These are phyloP conservation scores for Henricia sp. DNA, from an alignment of 53 echinoderm and acorn worm genomes.

Conservation along the genomic window DNA sequence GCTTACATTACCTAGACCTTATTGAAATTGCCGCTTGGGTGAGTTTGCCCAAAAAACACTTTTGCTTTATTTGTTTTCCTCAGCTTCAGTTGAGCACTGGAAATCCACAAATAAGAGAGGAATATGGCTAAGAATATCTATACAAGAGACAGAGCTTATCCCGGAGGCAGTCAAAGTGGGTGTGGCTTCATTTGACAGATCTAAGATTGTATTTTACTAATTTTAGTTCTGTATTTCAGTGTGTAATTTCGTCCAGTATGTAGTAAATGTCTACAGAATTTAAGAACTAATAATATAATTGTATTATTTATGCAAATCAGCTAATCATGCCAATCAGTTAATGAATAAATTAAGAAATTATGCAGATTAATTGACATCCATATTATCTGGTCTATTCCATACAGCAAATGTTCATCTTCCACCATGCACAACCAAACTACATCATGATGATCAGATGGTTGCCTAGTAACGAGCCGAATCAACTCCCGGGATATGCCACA, in stretches of 20 bases:
- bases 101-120: constrained; percentile 68
- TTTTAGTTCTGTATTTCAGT: too few relatives aligned
- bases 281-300: too few relatives aligned
- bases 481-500: constrained; percentile 81
- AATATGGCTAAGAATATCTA: constrained; percentile 76
- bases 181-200: constrained; percentile 4
- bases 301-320: background rate
- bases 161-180: constrained; percentile 78
- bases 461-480: constrained; percentile 81
- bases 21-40: background rate
- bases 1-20: background rate
- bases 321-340: background rate
- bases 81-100: constrained; percentile 74
- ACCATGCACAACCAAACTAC: constrained; percentile 87
- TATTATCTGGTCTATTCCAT: too few relatives aligned
- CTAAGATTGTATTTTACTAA: too few relatives aligned
- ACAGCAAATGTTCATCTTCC: constrained; percentile 87
- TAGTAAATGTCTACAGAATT: too few relatives aligned
- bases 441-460: constrained; percentile 97
- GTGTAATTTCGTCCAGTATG: too few relatives aligned
- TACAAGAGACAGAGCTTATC: constrained; percentile 73
- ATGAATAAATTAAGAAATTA: background rate
- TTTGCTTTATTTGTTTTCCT: background rate
- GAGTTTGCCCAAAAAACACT: background rate
- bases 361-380: too few relatives aligned